Percentiles rank a stretch among this genome's conserved stretches.
Evolutionary conservation across 2,888 invertebrate genomes (phyloP).

Genomic region (Allygus modestus): DNA sequence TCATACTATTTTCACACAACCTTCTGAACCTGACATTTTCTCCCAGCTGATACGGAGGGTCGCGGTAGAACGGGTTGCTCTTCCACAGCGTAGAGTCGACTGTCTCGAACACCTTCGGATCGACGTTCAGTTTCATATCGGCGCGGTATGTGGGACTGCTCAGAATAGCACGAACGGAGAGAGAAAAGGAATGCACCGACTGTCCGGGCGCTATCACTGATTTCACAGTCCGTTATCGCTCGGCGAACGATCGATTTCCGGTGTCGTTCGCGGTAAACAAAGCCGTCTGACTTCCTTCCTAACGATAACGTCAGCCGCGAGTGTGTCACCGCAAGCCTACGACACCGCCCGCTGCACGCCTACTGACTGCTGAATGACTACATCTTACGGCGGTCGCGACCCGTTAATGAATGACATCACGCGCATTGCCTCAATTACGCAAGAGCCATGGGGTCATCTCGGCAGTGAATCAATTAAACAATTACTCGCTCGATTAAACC

Average conservation of each 20-base stretch:
- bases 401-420: slow-evolving; percentile 40
- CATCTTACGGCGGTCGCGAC: neutral
- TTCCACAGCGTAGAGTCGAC: slow-evolving; percentile 64
- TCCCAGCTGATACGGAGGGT: slow-evolving; percentile 50
- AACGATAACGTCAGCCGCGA: neutral
- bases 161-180: neutral
- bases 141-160: slow-evolving; percentile 1
- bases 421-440: slow-evolving; percentile 10
- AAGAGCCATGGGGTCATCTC: slow-evolving; percentile 2
- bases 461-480: neutral
- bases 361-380: slow-evolving; percentile 38
- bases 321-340: neutral
- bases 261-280: slow-evolving; percentile 21
- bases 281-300: neutral
- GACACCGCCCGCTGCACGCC: neutral
- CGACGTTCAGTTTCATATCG: slow-evolving; percentile 28
- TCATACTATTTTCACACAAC: slow-evolving; percentile 66
- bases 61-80: slow-evolving; percentile 66
- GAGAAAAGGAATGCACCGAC: slow-evolving; percentile 14
- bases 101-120: neutral
- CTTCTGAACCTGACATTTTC: slow-evolving; percentile 64
- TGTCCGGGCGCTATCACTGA: neutral
- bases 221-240: slow-evolving; percentile 16
- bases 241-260: neutral
- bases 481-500: slow-evolving; percentile 29